Base-by-base conservation (phyloP, 2,113 vertebrate species). In the Anolis carolinensis region DNA sequence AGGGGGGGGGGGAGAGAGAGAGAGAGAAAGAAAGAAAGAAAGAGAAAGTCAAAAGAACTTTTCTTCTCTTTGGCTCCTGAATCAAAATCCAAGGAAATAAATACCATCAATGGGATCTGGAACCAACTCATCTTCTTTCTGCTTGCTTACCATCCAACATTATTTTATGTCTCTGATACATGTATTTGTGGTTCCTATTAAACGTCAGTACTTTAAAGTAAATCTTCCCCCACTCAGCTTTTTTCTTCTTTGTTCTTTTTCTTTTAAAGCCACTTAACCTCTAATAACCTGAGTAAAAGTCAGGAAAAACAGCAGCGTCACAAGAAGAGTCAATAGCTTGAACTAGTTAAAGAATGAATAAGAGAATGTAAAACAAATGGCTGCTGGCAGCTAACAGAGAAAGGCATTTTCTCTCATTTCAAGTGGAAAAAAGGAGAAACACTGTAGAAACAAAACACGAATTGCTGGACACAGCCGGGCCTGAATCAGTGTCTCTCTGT, bases 361-460 rank as follows among this genome's bases (percentile, higher is more conserved):
- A 73, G 14, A 86, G 77, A 92, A 93, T 90, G 82, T n/a, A 93
- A 94, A 90, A 32, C 8, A 90, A 91, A 79, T 20, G 4, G 72
- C 23, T 27, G 87, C 86, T 79, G 70, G 39, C 82, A 86, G 7
- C 73, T 79, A 75, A 87, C 23, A 83, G 52, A 74, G 73, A 70
- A 90, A 93, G 72, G 79, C 1, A 89, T 87, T 92, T 90, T 67
- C 78, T 59, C 72, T 84, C 63, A 8, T 90, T 93, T 89, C 32
- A 55, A 71, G 84, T 30, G 32, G 71, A 83, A 75, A 65, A 71
- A 76, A 68, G 25, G 62, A 82, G 48, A 90, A 90, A 77, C 0
- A 1, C 32, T 5, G 5, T 59, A 32, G 63, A 89, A 90, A 48
- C 76, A 62, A 86, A 89, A 34, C 6, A 68, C 27, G 65, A 68